Percentiles rank a stretch among this genome's conserved stretches.
Evolutionary conservation across 2,797 vertebrate species (phyloP).

Genomic region (Anniella stebbinsi): DNA sequence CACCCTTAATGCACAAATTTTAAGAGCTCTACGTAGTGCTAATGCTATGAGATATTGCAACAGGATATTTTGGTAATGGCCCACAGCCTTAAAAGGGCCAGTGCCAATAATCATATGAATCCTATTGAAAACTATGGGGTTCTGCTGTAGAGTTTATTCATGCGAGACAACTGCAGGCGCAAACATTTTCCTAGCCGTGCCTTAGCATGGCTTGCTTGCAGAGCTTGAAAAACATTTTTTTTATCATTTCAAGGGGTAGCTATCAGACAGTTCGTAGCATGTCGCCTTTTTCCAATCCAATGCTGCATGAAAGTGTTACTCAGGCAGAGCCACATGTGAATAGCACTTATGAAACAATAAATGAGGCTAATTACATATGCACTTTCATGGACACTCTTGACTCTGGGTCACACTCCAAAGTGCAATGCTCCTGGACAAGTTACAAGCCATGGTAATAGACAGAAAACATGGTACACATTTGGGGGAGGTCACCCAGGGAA

Average conservation of each 20-base stretch:
- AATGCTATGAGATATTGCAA: neutral
- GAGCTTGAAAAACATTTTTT: neutral
- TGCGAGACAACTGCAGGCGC: neutral
- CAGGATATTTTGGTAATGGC: neutral
- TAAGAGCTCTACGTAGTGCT: too few relatives aligned
- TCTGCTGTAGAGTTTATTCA: neutral
- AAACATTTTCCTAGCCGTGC: neutral
- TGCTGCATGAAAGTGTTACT: neutral
- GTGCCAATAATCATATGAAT: neutral
- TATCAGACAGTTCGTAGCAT: too few relatives aligned
- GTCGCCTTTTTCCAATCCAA: neutral
- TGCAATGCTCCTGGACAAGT: neutral
- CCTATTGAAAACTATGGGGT: neutral
- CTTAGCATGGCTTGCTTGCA: neutral
- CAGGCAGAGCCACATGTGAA: neutral
- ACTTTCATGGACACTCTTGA: neutral
- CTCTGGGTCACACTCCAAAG: neutral
- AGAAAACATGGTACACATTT: neutral
- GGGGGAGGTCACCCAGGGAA: neutral
- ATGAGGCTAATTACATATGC: neutral
- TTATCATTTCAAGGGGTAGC: neutral
- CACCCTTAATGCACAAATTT: neutral
- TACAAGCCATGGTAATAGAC: neutral
- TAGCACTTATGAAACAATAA: neutral
- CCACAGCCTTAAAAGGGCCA: neutral